These are phyloP conservation scores for Megalops atlanticus DNA, from an alignment of 2,113 vertebrate species.

Conservation along the genomic window DNA sequence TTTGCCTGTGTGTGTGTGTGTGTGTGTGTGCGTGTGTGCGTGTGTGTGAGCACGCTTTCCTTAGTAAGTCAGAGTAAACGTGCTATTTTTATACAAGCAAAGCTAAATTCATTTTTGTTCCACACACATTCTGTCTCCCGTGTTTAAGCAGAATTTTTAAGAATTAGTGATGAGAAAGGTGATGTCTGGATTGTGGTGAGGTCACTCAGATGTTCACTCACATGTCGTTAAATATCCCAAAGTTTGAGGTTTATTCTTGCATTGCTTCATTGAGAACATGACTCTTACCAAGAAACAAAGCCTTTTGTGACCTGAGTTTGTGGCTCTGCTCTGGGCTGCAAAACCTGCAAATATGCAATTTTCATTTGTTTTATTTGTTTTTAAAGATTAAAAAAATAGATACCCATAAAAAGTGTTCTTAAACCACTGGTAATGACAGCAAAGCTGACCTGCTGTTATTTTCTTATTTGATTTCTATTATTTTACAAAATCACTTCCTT, in stretches of 20 bases:
- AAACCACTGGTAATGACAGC: conserved; percentile 77
- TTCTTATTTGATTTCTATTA: conserved; percentile 44
- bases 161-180: background rate
- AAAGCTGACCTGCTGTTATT: conserved; percentile 37
- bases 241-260: background rate
- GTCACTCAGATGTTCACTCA: background rate
- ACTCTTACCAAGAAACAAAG: conserved; percentile 79
- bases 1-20: conserved; percentile 39
- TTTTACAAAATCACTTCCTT: conserved; percentile 48
- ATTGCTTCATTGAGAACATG: conserved; percentile 56
- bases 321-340: conserved; percentile 84
- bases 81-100: conserved; percentile 31
- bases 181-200: background rate
- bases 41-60: conserved; percentile 16
- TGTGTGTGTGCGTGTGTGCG: conserved; percentile 18
- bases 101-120: conserved; percentile 22
- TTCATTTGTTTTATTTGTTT: conserved; percentile 78
- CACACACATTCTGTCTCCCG: conserved; percentile 30
- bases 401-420: conserved; percentile 83
- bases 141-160: background rate
- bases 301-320: conserved; percentile 77
- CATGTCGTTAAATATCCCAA: background rate
- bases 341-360: conserved; percentile 94
- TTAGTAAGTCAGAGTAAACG: conserved; percentile 25
- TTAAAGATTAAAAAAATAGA: conserved; percentile 44